phyloP scores from a whole-genome alignment of 2,113 vertebrate genomes.

The Dicentrarchus labrax region DNA sequence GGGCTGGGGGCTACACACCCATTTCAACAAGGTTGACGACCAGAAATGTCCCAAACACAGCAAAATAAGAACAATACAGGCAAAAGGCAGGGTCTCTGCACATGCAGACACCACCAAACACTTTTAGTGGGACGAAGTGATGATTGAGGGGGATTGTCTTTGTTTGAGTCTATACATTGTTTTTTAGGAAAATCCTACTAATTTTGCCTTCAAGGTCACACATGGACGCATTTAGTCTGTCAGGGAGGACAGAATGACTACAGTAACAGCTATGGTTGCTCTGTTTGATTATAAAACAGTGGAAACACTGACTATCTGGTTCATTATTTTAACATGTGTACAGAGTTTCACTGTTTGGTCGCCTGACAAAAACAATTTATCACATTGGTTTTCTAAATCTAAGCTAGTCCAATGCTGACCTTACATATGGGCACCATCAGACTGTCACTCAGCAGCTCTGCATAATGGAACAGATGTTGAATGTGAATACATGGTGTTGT shows the following conservation, averaged over 20 bases:
- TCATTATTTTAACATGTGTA: neutral
- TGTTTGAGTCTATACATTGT: no score
- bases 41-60: no score
- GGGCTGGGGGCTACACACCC: no score
- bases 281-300: constrained; percentile 31
- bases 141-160: no score
- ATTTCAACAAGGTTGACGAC: no score
- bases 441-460: constrained; percentile 44
- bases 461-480: constrained; percentile 58
- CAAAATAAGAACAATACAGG: no score
- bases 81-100: no score
- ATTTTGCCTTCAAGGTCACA: constrained; percentile 6
- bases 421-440: constrained; percentile 37
- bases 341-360: constrained; percentile 20
- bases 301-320: constrained; percentile 42
- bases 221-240: constrained; percentile 41
- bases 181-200: no score
- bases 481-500: constrained; percentile 13
- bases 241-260: constrained; percentile 17
- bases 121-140: no score
- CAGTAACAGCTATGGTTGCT: neutral
- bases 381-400: constrained; percentile 39
- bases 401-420: constrained; percentile 6
- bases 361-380: constrained; percentile 33
- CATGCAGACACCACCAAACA: no score